Conservation (phyloP, 2,888 invertebrate species). For the Xylota sylvarum region DNA sequence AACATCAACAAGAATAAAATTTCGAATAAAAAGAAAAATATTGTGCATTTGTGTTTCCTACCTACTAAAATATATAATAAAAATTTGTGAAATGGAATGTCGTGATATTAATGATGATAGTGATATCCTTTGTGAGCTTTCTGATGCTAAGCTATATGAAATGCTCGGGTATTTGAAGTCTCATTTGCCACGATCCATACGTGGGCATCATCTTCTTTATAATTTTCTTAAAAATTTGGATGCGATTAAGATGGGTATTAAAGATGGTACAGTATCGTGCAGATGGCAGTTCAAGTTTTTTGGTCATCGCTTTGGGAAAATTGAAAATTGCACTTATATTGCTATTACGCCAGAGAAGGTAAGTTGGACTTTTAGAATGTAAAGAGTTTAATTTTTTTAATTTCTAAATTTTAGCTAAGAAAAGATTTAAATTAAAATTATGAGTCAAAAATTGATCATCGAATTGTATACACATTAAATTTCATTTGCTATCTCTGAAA, state of each 20-base stretch:
- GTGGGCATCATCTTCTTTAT: constrained; percentile 55
- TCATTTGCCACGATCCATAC: constrained; percentile 30
- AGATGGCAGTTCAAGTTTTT: constrained; percentile 46
- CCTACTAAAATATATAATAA: too few relatives aligned
- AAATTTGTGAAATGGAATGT: not conserved
- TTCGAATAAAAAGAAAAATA: not conserved
- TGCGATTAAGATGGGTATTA: not conserved
- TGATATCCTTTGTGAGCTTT: constrained; percentile 51
- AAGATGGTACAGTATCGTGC: constrained; percentile 10
- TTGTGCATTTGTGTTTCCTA: not conserved
- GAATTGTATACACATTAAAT: too few relatives aligned
- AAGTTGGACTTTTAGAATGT: too few relatives aligned
- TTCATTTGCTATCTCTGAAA: too few relatives aligned
- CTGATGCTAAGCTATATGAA: constrained; percentile 14
- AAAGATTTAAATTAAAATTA: too few relatives aligned
- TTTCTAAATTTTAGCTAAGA: too few relatives aligned
- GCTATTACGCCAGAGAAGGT: constrained; percentile 56
- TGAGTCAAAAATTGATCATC: too few relatives aligned
- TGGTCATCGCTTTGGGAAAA: constrained; percentile 46
- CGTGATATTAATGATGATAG: not conserved
- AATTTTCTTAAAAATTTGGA: constrained; percentile 40
- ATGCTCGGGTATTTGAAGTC: constrained; percentile 18
- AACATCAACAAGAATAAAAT: not conserved
- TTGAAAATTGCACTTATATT: constrained; percentile 64
- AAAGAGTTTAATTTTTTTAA: too few relatives aligned